Conservation (phyloP, 2,797 vertebrate genomes). For the Spea hammondii region DNA sequence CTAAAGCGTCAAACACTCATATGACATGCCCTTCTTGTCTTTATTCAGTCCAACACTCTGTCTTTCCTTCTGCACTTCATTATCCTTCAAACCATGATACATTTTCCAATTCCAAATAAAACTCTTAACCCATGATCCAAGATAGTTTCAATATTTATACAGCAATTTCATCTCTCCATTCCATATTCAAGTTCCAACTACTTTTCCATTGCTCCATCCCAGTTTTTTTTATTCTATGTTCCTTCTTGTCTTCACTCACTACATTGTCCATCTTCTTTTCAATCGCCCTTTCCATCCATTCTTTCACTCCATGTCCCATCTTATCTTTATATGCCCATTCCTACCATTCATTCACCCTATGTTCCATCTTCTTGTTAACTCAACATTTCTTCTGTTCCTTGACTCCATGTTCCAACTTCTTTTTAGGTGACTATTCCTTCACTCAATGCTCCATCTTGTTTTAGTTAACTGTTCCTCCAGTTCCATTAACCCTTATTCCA, state of each 20-base stretch:
- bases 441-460: not conserved
- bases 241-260: not conserved
- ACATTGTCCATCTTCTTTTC: not conserved
- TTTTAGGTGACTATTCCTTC: not conserved
- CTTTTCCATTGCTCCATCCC: too few species aligned
- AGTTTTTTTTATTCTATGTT: not conserved
- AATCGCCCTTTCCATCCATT: not conserved
- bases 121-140: too few species aligned
- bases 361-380: not conserved
- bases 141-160: too few species aligned
- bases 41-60: too few species aligned
- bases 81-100: not conserved
- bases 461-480: not conserved
- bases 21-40: too few species aligned
- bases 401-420: not conserved
- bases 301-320: not conserved
- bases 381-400: not conserved
- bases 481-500: not conserved
- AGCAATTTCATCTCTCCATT: too few species aligned
- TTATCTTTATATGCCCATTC: not conserved
- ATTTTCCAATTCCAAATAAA: not conserved
- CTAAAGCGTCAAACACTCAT: too few species aligned
- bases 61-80: conserved; percentile 15
- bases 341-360: not conserved
- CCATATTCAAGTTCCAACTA: too few species aligned